These are phyloP conservation scores for Adineta ricciae DNA, from an alignment of 2,888 invertebrate genomes.

Conservation along the genomic window DNA sequence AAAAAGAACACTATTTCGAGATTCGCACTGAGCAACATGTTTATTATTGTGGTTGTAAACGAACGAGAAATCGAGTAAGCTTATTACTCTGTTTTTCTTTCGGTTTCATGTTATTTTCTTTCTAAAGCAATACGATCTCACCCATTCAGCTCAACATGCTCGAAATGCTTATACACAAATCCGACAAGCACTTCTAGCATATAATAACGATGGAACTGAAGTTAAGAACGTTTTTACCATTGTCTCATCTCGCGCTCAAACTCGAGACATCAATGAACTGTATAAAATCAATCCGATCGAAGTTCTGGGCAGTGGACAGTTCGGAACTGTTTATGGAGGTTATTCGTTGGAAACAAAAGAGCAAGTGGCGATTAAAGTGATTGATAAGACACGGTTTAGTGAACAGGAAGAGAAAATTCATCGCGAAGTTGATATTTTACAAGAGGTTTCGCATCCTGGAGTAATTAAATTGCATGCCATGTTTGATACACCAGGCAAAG, in stretches of 20 bases:
- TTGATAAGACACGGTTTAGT: slow-evolving; percentile 83
- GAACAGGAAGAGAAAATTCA: slow-evolving; percentile 50
- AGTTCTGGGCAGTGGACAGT: slow-evolving; percentile 92
- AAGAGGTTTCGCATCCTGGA: slow-evolving; percentile 53
- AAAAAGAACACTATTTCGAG: neutral
- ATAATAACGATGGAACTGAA: slow-evolving; percentile 16
- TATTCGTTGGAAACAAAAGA: slow-evolving; percentile 56
- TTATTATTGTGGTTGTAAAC: neutral
- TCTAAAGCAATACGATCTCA: neutral
- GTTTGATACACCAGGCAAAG: slow-evolving; percentile 86
- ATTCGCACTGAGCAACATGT: neutral
- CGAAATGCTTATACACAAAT: slow-evolving; percentile 19
- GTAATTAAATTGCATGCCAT: slow-evolving; percentile 85
- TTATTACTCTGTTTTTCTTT: neutral
- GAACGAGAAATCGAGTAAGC: slow-evolving; percentile 11
- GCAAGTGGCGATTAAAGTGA: slow-evolving; percentile 92
- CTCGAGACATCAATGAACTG: slow-evolving; percentile 67
- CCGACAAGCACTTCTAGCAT: neutral
- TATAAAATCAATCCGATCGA: slow-evolving; percentile 96
- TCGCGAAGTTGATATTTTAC: slow-evolving; percentile 36
- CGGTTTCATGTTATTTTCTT: neutral
- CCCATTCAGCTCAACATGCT: neutral
- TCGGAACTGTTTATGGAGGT: slow-evolving; percentile 96
- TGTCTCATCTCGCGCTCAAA: neutral
- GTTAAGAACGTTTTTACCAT: neutral